phyloP scores from a whole-genome alignment of 2,888 invertebrate genomes.

The Blastobasis adustella region DNA sequence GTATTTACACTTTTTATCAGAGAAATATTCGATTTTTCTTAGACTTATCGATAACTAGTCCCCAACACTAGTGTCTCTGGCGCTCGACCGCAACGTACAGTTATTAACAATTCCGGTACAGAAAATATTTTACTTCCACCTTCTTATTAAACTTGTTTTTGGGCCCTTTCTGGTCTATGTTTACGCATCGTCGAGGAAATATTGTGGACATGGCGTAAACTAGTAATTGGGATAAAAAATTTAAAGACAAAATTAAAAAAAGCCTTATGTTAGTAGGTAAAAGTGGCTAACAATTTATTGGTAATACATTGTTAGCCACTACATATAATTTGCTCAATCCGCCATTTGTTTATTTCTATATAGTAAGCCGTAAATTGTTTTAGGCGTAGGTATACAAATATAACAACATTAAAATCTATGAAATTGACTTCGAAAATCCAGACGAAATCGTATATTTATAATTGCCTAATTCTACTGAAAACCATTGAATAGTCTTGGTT shows the following conservation, averaged over 20 bases:
- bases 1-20: too few relatives aligned
- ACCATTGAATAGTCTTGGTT: background rate
- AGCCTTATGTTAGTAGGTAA: background rate
- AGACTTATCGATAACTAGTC: too few relatives aligned
- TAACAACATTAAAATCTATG: too few relatives aligned
- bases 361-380: too few relatives aligned
- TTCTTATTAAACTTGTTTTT: conserved; percentile 68
- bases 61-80: conserved; percentile 20
- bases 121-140: conserved; percentile 72
- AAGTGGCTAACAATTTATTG: background rate
- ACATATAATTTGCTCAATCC: background rate
- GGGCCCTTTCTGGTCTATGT: conserved; percentile 54
- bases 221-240: background rate
- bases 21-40: too few relatives aligned
- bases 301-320: background rate
- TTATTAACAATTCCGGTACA: conserved; percentile 70
- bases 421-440: too few relatives aligned
- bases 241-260: background rate
- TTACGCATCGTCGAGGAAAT: conserved; percentile 33
- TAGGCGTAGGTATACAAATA: too few relatives aligned
- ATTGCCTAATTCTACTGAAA: too few relatives aligned
- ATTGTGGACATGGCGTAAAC: conserved; percentile 34
- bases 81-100: conserved; percentile 59
- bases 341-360: background rate
- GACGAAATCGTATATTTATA: too few relatives aligned